These are phyloP conservation scores for Trididemnum clinides DNA, from an alignment of 23 tunicate species.

Conservation along the genomic window DNA sequence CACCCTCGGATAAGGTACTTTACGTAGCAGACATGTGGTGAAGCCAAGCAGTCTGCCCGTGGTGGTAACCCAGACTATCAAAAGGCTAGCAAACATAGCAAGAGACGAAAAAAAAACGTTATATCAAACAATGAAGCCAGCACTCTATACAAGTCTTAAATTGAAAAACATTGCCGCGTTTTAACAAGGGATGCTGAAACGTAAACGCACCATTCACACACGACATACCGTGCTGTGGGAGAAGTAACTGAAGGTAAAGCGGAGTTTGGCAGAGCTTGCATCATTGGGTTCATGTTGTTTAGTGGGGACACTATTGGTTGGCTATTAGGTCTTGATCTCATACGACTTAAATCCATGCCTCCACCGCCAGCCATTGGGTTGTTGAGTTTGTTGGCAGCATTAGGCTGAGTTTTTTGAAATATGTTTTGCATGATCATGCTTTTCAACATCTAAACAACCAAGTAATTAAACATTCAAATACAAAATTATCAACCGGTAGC, in stretches of 20 bases:
- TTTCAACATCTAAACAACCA: slow-evolving; percentile 27
- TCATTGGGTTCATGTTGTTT: slow-evolving; percentile 49
- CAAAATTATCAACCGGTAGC: too few relatives aligned
- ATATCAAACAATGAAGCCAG: too few relatives aligned
- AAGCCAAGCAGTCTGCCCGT: too few relatives aligned
- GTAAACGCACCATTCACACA: slow-evolving; percentile 35
- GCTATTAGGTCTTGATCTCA: slow-evolving; percentile 7
- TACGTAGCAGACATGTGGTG: too few relatives aligned
- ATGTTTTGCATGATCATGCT: slow-evolving; percentile 67
- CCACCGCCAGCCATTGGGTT: slow-evolving; percentile 34
- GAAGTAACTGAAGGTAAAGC: slow-evolving; percentile 1
- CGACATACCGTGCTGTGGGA: slow-evolving; percentile 20
- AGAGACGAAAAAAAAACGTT: too few relatives aligned
- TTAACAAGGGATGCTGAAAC: slow-evolving; percentile 38
- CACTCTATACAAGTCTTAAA: too few relatives aligned
- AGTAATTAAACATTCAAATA: too few relatives aligned
- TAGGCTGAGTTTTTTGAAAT: slow-evolving; percentile 71
- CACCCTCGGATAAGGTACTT: too few relatives aligned
- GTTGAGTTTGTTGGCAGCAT: slow-evolving; percentile 31
- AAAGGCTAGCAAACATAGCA: too few relatives aligned
- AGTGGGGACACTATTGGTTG: slow-evolving; percentile 67
- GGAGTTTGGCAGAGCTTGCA: slow-evolving; percentile 47
- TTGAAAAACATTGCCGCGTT: too few relatives aligned
- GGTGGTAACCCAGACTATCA: too few relatives aligned
- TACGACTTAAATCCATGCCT: slow-evolving; percentile 36